Percentiles rank a stretch among this genome's conserved stretches.
phyloP scores from a whole-genome alignment of 2,888 invertebrate species.

The Druceiella hillmani region DNA sequence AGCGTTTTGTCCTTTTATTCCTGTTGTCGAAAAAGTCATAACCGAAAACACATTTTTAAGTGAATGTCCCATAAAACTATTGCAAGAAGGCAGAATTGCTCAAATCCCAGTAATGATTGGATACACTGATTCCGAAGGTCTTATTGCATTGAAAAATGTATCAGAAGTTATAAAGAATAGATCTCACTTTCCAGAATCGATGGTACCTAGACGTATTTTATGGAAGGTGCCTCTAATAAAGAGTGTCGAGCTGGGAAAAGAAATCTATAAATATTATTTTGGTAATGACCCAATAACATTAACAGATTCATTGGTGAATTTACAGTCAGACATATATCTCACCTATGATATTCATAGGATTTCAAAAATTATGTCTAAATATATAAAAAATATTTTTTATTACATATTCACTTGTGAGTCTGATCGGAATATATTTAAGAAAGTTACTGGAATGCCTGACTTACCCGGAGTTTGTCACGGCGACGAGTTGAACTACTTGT shows the following conservation, averaged over 20 bases:
- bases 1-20: too few relatives aligned
- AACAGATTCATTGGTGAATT: constrained; percentile 25
- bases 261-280: constrained; percentile 31
- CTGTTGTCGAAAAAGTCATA: constrained; percentile 55
- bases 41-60: constrained; percentile 57
- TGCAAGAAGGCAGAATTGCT: constrained; percentile 40
- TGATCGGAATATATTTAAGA: constrained; percentile 30
- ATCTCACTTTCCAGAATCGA: constrained; percentile 29
- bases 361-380: constrained; percentile 21
- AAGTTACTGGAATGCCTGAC: constrained; percentile 27
- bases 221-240: constrained; percentile 23
- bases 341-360: constrained; percentile 26
- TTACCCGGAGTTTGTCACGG: constrained; percentile 32
- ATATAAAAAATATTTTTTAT: constrained; percentile 24
- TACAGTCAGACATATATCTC: constrained; percentile 25
- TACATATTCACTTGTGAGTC: constrained; percentile 32
- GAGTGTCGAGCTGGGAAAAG: constrained; percentile 28
- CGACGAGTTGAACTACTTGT: constrained; percentile 35
- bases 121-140: constrained; percentile 60
- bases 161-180: constrained; percentile 26
- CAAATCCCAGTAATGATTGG: constrained; percentile 64
- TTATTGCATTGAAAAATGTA: constrained; percentile 16
- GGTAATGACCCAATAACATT: constrained; percentile 24
- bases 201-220: constrained; percentile 31
- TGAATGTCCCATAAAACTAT: constrained; percentile 45